Evolutionary conservation across 2,888 invertebrate species (phyloP).

Genomic region (Pardosa pseudoannulata): DNA sequence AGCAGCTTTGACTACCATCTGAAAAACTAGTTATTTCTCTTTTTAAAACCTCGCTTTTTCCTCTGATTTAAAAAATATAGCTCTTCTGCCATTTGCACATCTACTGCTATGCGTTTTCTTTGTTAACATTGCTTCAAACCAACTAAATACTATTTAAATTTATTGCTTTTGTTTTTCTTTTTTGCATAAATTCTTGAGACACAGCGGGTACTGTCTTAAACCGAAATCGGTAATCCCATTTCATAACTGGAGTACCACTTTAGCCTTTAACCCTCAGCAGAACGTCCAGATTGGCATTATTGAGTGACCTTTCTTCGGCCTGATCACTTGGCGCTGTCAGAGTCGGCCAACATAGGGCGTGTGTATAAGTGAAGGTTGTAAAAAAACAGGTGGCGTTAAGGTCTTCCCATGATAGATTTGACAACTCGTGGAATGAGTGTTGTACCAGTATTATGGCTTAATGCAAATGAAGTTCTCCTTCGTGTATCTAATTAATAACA

Average conservation of each 20-base stretch:
- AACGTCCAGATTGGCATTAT: slow-evolving; percentile 43
- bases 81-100: too few species aligned
- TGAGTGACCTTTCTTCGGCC: slow-evolving; percentile 36
- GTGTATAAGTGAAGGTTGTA: slow-evolving; percentile 20
- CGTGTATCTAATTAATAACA: background rate
- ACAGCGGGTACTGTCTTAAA: slow-evolving; percentile 29
- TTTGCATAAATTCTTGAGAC: slow-evolving; percentile 14
- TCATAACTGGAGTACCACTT: slow-evolving; percentile 45
- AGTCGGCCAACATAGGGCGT: slow-evolving; percentile 10
- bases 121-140: too few species aligned
- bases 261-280: slow-evolving; percentile 33
- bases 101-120: too few species aligned
- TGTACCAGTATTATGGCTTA: slow-evolving; percentile 25
- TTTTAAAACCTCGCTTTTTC: too few species aligned
- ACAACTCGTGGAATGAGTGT: slow-evolving; percentile 25
- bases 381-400: background rate
- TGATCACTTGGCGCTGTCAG: slow-evolving; percentile 36
- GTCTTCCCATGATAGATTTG: slow-evolving; percentile 39
- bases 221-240: slow-evolving; percentile 33
- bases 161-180: background rate
- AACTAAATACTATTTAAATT: slow-evolving; percentile 20
- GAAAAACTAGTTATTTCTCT: too few species aligned
- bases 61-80: too few species aligned
- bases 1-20: too few species aligned
- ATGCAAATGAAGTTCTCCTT: slow-evolving; percentile 44